A percentile compares a stretch with the other conserved stretches of the same genome.
Conservation (phyloP, 2,888 invertebrate genomes). For the Patella depressa region DNA sequence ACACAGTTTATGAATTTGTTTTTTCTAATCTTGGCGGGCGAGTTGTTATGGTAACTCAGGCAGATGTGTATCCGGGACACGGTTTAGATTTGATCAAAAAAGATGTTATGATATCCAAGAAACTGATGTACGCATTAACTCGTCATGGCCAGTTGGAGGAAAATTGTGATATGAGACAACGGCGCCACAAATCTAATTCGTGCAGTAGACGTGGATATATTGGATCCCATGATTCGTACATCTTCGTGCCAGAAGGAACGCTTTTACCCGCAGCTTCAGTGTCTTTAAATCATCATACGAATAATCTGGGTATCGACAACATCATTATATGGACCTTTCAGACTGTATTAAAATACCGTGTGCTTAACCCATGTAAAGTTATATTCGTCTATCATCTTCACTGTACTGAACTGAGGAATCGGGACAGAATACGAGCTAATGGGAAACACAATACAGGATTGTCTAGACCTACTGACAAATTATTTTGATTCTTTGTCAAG, state of each 20-base stretch:
- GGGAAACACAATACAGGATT: not conserved
- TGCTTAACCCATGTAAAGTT: slow-evolving; percentile 27
- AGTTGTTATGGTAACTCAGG: slow-evolving; percentile 21
- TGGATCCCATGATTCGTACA: slow-evolving; percentile 23
- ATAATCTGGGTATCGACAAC: slow-evolving; percentile 18
- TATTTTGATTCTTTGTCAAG: not conserved
- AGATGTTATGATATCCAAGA: not conserved
- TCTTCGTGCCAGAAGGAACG: slow-evolving; percentile 16
- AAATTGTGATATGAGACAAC: slow-evolving; percentile 17
- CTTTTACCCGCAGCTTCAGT: not conserved
- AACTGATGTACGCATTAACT: slow-evolving; percentile 20
- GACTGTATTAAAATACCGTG: slow-evolving; percentile 9
- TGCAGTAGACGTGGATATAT: not conserved
- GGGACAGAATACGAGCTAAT: not conserved
- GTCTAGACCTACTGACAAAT: not conserved
- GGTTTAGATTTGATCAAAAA: slow-evolving; percentile 18
- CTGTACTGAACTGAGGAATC: slow-evolving; percentile 13
- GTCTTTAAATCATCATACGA: not conserved
- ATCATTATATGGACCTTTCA: slow-evolving; percentile 21
- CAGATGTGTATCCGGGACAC: slow-evolving; percentile 21
- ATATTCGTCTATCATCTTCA: slow-evolving; percentile 21
- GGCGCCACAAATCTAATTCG: not conserved
- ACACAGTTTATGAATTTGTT: slow-evolving; percentile 12
- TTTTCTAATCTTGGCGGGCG: slow-evolving; percentile 13
- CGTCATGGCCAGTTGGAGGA: slow-evolving; percentile 20